phyloP scores from a whole-genome alignment of 2,113 vertebrate genomes.

The Seriola rivoliana region DNA sequence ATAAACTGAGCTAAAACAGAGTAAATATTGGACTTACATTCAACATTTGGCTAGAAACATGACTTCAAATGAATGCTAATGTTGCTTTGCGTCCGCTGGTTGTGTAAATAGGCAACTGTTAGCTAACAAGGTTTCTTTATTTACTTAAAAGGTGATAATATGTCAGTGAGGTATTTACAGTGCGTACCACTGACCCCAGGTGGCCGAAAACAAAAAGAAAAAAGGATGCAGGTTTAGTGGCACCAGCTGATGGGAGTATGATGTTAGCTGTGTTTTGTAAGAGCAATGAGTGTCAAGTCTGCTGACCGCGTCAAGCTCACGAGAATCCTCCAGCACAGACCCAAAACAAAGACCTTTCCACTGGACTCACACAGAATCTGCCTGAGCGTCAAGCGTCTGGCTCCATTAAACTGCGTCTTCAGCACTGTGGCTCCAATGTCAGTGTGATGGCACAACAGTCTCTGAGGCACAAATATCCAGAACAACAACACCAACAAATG shows the following conservation, averaged over 20 bases:
- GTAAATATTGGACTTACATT: background rate
- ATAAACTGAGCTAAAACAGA: background rate
- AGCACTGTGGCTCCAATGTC: conserved; percentile 10
- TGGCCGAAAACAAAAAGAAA: too few relatives aligned
- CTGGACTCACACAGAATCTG: conserved; percentile 22
- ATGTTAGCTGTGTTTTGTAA: background rate
- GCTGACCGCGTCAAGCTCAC: background rate
- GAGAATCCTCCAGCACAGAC: conserved; percentile 2
- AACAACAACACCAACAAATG: conserved; percentile 38
- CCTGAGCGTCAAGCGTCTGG: background rate
- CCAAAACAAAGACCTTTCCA: conserved; percentile 26
- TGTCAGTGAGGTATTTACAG: background rate
- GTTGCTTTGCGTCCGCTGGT: background rate
- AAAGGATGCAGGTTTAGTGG: background rate
- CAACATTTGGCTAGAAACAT: background rate
- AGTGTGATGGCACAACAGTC: conserved; percentile 31
- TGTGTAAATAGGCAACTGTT: background rate
- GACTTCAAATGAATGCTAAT: background rate
- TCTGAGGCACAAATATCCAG: conserved; percentile 27
- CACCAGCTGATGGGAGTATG: background rate
- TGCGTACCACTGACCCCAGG: background rate
- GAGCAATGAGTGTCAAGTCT: background rate
- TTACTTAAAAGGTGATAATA: background rate
- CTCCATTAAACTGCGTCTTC: conserved; percentile 23
- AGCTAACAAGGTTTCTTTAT: background rate